phyloP scores from a whole-genome alignment of 2,888 invertebrate genomes.

The Neoitamus cyanurus region DNA sequence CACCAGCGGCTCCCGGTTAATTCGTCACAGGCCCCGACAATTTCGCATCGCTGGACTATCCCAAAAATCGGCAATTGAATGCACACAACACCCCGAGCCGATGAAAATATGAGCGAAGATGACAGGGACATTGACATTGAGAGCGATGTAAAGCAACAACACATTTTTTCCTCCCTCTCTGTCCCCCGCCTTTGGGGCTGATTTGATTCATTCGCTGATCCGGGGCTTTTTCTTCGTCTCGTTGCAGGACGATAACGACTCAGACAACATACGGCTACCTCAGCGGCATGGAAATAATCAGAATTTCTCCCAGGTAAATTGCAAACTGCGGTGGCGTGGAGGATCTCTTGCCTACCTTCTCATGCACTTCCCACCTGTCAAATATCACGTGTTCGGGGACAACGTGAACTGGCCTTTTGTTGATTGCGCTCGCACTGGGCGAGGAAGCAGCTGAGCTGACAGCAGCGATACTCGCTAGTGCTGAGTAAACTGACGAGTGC shows the following conservation, averaged over 20 bases:
- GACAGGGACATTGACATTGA: constrained; percentile 95
- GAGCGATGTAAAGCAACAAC: constrained; percentile 82
- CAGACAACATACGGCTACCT: constrained; percentile 74
- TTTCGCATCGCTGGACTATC: not conserved
- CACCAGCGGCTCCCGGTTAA: not conserved
- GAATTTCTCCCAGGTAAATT: constrained; percentile 80
- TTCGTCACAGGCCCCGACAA: not conserved
- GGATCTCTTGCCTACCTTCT: not conserved
- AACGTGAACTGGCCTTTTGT: not conserved
- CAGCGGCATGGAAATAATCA: constrained; percentile 74
- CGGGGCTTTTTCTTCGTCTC: constrained; percentile 49
- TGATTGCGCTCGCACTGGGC: not conserved
- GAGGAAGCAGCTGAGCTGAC: not conserved
- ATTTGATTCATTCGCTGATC: constrained; percentile 30
- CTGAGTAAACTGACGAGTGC: not conserved
- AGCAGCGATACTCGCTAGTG: not conserved
- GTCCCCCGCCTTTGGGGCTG: constrained; percentile 56
- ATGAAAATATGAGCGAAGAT: constrained; percentile 85
- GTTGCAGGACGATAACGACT: constrained; percentile 82
- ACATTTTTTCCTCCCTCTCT: not conserved
- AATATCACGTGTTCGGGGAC: constrained; percentile 50
- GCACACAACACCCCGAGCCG: not conserved
- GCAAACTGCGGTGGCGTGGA: not conserved
- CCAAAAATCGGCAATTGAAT: not conserved
- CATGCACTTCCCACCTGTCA: constrained; percentile 3